These are phyloP conservation scores for Zaprionus nigranus DNA, from an alignment of 1,140 invertebrate genomes.

Conservation along the genomic window DNA sequence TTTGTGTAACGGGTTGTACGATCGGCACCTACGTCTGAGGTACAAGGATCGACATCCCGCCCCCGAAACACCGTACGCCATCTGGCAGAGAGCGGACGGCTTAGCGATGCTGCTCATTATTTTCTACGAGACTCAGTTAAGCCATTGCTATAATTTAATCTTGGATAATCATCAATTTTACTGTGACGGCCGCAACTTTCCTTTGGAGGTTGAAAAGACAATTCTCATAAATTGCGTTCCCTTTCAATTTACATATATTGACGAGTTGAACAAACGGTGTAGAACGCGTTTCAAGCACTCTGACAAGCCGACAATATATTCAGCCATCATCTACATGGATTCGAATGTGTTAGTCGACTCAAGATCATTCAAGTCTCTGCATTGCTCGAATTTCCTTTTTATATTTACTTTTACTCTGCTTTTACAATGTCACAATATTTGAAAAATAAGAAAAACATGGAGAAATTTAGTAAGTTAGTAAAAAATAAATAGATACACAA, in stretches of 20 bases:
- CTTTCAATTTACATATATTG: slow-evolving; percentile 55
- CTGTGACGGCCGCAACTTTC: slow-evolving; percentile 57
- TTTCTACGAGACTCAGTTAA: slow-evolving; percentile 64
- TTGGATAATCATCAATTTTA: slow-evolving; percentile 44
- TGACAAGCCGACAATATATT: slow-evolving; percentile 9
- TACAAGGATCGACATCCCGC: slow-evolving; percentile 65
- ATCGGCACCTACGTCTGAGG: slow-evolving; percentile 26
- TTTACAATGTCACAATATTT: slow-evolving; percentile 31
- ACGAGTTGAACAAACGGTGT: slow-evolving; percentile 47
- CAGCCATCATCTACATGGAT: slow-evolving; percentile 47
- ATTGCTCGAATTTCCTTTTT: slow-evolving; percentile 20
- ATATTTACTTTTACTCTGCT: slow-evolving; percentile 10
- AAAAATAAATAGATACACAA: slow-evolving; percentile 6
- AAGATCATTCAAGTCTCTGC: slow-evolving; percentile 4
- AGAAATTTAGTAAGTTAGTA: slow-evolving; percentile 37
- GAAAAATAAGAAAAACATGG: slow-evolving; percentile 1
- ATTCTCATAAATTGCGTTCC: slow-evolving; percentile 47
- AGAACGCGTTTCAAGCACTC: neutral
- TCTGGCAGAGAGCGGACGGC: slow-evolving; percentile 64
- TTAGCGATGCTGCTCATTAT: slow-evolving; percentile 56
- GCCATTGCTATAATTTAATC: slow-evolving; percentile 51
- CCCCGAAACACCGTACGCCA: slow-evolving; percentile 50
- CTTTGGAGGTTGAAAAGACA: neutral
- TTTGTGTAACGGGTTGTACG: slow-evolving; percentile 56
- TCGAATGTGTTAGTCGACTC: slow-evolving; percentile 27